These are phyloP conservation scores for Echinometra lucunter DNA, from an alignment of 53 echinoderm and acorn worm genomes.

Conservation along the genomic window DNA sequence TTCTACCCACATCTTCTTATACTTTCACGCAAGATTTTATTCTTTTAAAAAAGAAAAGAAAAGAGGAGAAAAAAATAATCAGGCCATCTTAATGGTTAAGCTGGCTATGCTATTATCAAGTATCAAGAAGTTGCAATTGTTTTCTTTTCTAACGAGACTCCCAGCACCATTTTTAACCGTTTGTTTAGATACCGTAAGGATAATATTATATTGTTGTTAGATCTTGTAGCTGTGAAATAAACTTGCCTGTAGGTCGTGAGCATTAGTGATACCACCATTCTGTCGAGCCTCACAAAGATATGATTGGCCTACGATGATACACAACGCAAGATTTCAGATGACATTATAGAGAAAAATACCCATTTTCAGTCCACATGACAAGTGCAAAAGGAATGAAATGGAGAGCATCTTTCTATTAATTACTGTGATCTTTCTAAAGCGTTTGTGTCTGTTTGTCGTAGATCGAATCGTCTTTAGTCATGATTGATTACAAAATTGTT, in stretches of 20 bases:
- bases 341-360: neutral
- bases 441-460: too few species aligned
- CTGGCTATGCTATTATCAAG: neutral
- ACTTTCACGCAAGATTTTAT: slow-evolving; percentile 1
- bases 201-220: too few species aligned
- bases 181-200: too few species aligned
- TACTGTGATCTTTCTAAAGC: too few species aligned
- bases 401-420: too few species aligned
- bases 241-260: neutral
- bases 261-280: neutral
- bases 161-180: too few species aligned
- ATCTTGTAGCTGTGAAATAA: neutral
- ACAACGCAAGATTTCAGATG: neutral
- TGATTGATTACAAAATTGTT: too few species aligned
- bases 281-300: neutral
- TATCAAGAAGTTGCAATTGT: neutral
- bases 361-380: neutral
- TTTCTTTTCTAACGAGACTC: neutral
- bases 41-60: neutral
- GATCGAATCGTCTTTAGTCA: too few species aligned
- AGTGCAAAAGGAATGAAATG: too few species aligned
- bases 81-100: neutral
- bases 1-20: neutral
- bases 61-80: neutral
- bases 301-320: neutral